Evolutionary conservation across 1,140 invertebrate species (phyloP).

Genomic region (Ostrea denselamellosa): DNA sequence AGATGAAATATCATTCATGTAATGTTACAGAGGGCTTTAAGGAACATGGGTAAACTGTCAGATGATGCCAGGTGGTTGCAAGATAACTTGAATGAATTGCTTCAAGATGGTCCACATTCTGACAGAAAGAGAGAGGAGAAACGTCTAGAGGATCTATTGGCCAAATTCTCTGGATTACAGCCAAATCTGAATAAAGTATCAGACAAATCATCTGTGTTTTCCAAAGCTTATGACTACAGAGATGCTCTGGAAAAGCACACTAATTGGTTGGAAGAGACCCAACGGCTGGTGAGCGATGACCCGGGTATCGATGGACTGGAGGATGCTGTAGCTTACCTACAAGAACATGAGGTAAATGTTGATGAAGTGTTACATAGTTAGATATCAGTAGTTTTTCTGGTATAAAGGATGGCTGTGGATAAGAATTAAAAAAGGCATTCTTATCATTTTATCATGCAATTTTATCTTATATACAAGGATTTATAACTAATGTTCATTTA

Average conservation of each 20-base stretch:
- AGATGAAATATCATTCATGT: neutral
- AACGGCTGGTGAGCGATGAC: slow-evolving; percentile 83
- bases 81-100: slow-evolving; percentile 91
- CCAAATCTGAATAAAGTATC: slow-evolving; percentile 95
- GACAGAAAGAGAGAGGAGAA: slow-evolving; percentile 86
- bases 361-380: neutral
- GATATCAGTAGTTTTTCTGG: neutral
- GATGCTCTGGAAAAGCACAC: slow-evolving; percentile 90
- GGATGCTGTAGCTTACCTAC: slow-evolving; percentile 85
- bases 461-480: neutral
- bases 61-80: slow-evolving; percentile 97
- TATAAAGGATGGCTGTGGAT: too few relatives aligned
- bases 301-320: slow-evolving; percentile 86
- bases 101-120: slow-evolving; percentile 88
- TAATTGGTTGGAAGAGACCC: slow-evolving; percentile 76
- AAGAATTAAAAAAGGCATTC: too few relatives aligned
- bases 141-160: slow-evolving; percentile 89
- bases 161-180: slow-evolving; percentile 88
- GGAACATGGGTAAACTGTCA: slow-evolving; percentile 89
- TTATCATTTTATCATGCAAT: too few relatives aligned
- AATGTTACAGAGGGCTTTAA: slow-evolving; percentile 68
- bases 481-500: neutral
- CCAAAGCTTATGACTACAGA: slow-evolving; percentile 94
- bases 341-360: slow-evolving; percentile 74
- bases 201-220: slow-evolving; percentile 93